Evolutionary conservation across 2,888 invertebrate species (phyloP), one percentile per base, ranked within the genome.

Genomic region (Polydrusus pterygomalis): DNA sequence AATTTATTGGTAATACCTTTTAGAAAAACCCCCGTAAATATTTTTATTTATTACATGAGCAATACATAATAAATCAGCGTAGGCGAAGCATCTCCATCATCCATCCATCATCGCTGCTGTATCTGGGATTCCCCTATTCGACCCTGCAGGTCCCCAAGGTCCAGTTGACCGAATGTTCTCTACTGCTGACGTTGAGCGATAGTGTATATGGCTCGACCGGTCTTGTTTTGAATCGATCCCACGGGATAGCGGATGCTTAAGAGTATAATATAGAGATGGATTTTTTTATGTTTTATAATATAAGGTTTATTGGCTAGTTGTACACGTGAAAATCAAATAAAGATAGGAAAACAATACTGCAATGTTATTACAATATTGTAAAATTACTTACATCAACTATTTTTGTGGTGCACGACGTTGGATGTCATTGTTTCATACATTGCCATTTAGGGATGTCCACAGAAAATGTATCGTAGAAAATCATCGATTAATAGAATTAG

Each of bases 101-200:
- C 62, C 74, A 73, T 56, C 73, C 69, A 69, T 77, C 77, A 77
- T 73, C 73, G 60, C 60, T 20, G 30, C 65, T 64, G 73, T 70
- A 73, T 38, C 49, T 43, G 64, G 65, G 58, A 58, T 54, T 68
- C 64, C 77, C 70, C 34, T 20, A 9, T 34, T 20, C 25, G 51
- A 56, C 71, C 43, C 69, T 64, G 64, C 68, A 34, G 38, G 56
- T 83, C 83, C 84, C 84, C 62, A 68, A 80, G 83, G 84, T 76
- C 83, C 83, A 83, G 84, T 84, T 84, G 84, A 84, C 84, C 84
- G 84, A 84, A 83, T 84, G 84, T 84, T 83, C 82, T 56, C 79
- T 58, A 62, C 60, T 78, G 78, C 80, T 82, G 82, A 83, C 83
- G 82, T 81, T 84, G 84, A 84, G 81, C 82, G 84, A 84, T 84